Evolutionary conservation across 37 sponge, comb jelly and placozoan species (phyloP).

Genomic region (Beroe ovata): DNA sequence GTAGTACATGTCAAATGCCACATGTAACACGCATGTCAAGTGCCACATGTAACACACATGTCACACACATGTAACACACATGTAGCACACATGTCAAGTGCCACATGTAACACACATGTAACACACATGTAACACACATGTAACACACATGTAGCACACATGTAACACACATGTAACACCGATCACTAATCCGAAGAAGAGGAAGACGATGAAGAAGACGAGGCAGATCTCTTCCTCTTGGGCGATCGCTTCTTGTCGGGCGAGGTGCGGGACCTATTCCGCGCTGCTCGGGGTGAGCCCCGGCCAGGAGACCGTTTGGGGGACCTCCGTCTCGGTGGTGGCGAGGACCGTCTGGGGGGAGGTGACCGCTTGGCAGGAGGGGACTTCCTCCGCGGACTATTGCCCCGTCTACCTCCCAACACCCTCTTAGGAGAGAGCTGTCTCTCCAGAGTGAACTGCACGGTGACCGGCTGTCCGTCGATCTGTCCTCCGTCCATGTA

Average conservation of each 20-base stretch:
- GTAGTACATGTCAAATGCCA: no score
- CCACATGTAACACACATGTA: no score
- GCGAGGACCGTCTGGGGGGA: constrained; percentile 2
- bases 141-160: no score
- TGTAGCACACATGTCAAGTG: no score
- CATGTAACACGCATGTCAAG: no score
- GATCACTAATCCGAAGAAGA: no score
- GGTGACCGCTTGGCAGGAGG: neutral
- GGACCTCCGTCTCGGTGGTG: neutral
- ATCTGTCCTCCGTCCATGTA: constrained; percentile 66
- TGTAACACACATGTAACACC: no score
- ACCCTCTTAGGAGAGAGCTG: constrained; percentile 43
- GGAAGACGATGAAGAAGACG: constrained; percentile 29
- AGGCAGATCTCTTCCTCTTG: constrained; percentile 23
- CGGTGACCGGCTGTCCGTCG: constrained; percentile 46
- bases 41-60: no score
- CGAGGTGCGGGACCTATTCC: constrained; percentile 29
- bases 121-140: no score
- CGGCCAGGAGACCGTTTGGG: neutral
- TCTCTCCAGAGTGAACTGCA: constrained; percentile 59
- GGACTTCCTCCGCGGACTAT: neutral
- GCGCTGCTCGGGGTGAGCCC: neutral
- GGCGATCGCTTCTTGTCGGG: constrained; percentile 16
- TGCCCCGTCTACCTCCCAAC: neutral
- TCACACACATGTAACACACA: no score